Base-by-base conservation (phyloP, 1,140 invertebrate species). In the Branchinecta lynchi region DNA sequence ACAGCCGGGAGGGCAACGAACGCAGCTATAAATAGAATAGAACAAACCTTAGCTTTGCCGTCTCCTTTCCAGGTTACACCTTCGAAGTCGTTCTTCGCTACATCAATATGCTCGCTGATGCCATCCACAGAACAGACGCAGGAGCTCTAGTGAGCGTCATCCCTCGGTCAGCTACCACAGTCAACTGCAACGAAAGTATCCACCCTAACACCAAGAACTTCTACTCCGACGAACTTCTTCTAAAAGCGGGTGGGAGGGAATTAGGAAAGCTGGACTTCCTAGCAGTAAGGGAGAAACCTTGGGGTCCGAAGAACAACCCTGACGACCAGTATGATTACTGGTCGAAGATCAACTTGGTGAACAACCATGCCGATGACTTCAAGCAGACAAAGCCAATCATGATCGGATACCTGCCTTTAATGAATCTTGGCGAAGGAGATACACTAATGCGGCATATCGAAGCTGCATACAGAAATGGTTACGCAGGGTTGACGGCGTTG, bases 331-430 rank as follows among this genome's bases (percentile, higher is more conserved):
- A 32, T 32, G 12, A 12, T 12, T 60, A 60, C 51, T 15, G 17
- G 12, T 60, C 17, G 51, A 12, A 12, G 51, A 60, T 60, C 51
- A 60, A 60, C 51, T 60, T 60, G 51, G 17, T 60, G 1, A 60
- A 60, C 51, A 60, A 60, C 17, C 51, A 60, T 60, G 51, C 51
- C 17, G 51, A 60, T 60, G 51, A 60, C 51, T 60, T 60, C 17
- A 15, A 60, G 12, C 12, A 60, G 12, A 12, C 51, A 60, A 60
- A 60, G 51, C 51, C 51, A 6, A 12, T 60, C 17, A 60, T 60
- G 51, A 60, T 60, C 17, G 51, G 51, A 12, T 60, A 60, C 17
- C 17, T 60, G 12, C 12, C 51, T 60, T 20, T 20, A 60, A 20
- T 60, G 17, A 60, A 60, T 6, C 12, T 60, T 12, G 12, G 12